phyloP scores from a whole-genome alignment of 2,888 invertebrate species.

The Salpingus planirostris region DNA sequence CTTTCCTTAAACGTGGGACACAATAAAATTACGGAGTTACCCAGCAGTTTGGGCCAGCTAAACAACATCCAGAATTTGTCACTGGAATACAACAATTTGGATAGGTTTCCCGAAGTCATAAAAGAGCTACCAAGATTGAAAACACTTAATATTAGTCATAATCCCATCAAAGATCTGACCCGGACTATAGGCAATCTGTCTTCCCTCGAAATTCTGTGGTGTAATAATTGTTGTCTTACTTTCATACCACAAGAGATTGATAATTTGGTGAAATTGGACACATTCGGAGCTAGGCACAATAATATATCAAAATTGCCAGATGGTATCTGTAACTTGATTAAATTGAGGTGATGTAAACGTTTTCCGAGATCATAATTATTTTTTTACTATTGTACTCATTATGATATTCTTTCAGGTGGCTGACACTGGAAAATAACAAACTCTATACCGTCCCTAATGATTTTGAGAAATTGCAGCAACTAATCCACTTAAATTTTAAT shows the following conservation, averaged over 20 bases:
- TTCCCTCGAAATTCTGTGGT: constrained; percentile 58
- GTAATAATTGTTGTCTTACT: constrained; percentile 50
- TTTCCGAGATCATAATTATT: no score
- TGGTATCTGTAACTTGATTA: constrained; percentile 47
- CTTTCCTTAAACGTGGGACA: constrained; percentile 55
- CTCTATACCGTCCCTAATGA: constrained; percentile 46
- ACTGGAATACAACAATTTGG: constrained; percentile 57
- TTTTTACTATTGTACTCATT: constrained; percentile 10
- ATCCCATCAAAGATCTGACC: constrained; percentile 50
- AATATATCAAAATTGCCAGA: constrained; percentile 48
- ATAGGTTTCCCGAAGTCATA: constrained; percentile 51
- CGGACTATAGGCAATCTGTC: constrained; percentile 52
- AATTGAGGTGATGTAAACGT: constrained; percentile 53
- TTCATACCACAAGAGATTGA: constrained; percentile 54
- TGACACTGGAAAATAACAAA: constrained; percentile 56
- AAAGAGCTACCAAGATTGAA: constrained; percentile 50
- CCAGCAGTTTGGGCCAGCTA: constrained; percentile 46
- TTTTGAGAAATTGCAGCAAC: constrained; percentile 45
- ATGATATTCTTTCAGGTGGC: constrained; percentile 56
- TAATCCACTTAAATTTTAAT: constrained; percentile 56
- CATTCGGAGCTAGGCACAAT: constrained; percentile 60
- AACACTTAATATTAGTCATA: constrained; percentile 58
- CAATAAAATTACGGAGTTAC: constrained; percentile 51
- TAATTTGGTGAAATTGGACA: constrained; percentile 51
- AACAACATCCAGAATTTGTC: constrained; percentile 52